Evolutionary conservation across 92 coral and sea anemone species (phyloP).

Genomic region (Montipora capitata): DNA sequence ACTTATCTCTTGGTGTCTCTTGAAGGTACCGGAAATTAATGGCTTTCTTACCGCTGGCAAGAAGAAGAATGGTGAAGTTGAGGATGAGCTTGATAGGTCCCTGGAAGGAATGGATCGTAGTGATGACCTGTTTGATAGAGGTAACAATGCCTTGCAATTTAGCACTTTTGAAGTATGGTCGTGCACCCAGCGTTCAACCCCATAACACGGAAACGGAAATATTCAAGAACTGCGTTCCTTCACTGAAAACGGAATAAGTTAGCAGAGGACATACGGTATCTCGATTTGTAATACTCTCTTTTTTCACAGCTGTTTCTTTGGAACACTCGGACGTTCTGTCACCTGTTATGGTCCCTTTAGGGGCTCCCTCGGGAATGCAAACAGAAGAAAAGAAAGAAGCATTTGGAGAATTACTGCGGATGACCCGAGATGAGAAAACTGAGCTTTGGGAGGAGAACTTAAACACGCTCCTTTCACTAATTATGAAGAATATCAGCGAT

Average conservation of each 20-base stretch:
- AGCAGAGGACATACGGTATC: no score
- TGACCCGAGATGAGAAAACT: slow-evolving; percentile 91
- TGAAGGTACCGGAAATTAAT: slow-evolving; percentile 88
- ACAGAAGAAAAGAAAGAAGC: slow-evolving; percentile 91
- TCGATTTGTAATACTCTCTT: neutral
- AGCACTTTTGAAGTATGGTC: no score
- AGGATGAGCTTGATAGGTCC: slow-evolving; percentile 90
- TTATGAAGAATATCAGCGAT: slow-evolving; percentile 89
- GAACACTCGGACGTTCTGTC: slow-evolving; percentile 75
- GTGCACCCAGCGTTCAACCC: no score
- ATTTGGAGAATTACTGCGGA: slow-evolving; percentile 86
- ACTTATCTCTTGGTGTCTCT: neutral
- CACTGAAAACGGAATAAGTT: neutral
- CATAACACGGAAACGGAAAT: no score
- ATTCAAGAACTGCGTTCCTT: neutral
- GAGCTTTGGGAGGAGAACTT: slow-evolving; percentile 88
- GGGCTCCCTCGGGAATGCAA: slow-evolving; percentile 83
- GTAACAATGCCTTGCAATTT: slow-evolving; percentile 4
- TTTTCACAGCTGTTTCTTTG: slow-evolving; percentile 51
- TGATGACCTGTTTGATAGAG: slow-evolving; percentile 85
- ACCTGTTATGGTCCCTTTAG: slow-evolving; percentile 79
- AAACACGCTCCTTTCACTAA: slow-evolving; percentile 76
- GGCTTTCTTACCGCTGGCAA: slow-evolving; percentile 86
- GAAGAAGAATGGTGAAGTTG: slow-evolving; percentile 79
- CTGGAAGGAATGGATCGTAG: slow-evolving; percentile 89